A percentile compares a stretch with the other conserved stretches of the same genome.
phyloP scores from a whole-genome alignment of 2,888 invertebrate species.

The Hoplodrina blanda region DNA sequence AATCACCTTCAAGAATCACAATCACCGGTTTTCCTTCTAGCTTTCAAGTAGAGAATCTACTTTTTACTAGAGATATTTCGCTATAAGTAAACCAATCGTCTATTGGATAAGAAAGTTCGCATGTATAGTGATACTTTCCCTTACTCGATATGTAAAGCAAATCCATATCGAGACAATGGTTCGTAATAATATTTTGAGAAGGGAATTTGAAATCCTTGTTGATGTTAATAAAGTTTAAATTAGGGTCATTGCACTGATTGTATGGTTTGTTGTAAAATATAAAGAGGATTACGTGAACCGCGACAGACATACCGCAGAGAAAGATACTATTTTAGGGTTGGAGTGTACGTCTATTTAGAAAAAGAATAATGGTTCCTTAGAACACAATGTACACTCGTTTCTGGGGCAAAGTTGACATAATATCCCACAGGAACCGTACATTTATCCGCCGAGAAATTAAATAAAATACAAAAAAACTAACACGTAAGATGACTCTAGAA shows the following conservation, averaged over 20 bases:
- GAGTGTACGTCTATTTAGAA: background rate
- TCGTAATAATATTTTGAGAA: slow-evolving; percentile 17
- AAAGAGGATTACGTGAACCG: background rate
- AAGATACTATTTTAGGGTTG: background rate
- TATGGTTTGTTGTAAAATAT: background rate
- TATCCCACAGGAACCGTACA: too few relatives aligned
- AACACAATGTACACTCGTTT: too few relatives aligned
- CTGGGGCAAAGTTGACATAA: too few relatives aligned
- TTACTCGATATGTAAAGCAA: slow-evolving; percentile 33
- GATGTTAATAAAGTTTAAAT: slow-evolving; percentile 4
- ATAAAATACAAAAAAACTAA: too few relatives aligned
- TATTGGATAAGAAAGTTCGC: slow-evolving; percentile 52
- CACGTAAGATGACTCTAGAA: too few relatives aligned
- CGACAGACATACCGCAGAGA: background rate
- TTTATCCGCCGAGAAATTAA: too few relatives aligned
- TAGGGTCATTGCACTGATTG: background rate
- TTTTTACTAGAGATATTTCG: slow-evolving; percentile 34
- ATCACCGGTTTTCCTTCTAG: slow-evolving; percentile 15
- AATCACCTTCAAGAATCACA: slow-evolving; percentile 20
- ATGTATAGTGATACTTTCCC: slow-evolving; percentile 59
- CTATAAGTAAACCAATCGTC: slow-evolving; percentile 29
- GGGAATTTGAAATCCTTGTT: slow-evolving; percentile 11
- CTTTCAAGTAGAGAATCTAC: slow-evolving; percentile 34
- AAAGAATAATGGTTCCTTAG: background rate
- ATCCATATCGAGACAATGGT: slow-evolving; percentile 36